These are phyloP conservation scores for Corythornis madagascariensis DNA, from an alignment of 2,113 vertebrate species.

Conservation along the genomic window DNA sequence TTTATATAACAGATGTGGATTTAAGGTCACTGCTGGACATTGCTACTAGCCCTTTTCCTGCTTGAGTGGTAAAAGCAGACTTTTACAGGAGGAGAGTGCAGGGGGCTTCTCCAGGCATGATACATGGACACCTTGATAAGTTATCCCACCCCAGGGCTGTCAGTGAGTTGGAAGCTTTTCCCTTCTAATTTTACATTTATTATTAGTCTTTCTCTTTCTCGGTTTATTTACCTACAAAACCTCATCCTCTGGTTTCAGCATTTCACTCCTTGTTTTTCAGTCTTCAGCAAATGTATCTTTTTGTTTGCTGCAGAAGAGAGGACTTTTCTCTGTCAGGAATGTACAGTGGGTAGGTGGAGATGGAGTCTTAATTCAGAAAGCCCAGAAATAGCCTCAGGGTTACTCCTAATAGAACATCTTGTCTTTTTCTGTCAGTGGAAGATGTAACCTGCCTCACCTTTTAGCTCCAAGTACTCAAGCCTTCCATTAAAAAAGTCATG, in stretches of 20 bases:
- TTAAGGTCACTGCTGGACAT: neutral
- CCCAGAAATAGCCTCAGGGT: neutral
- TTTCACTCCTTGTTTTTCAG: neutral
- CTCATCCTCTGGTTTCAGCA: neutral
- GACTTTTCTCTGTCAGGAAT: neutral
- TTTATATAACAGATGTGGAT: neutral
- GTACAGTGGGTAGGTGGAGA: neutral
- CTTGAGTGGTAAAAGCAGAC: neutral
- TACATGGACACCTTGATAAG: neutral
- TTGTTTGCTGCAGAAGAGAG: neutral
- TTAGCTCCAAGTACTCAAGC: neutral
- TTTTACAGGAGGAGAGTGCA: neutral
- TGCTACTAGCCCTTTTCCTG: neutral
- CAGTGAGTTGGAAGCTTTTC: neutral
- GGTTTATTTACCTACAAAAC: neutral
- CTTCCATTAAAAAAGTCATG: neutral
- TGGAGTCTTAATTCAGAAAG: neutral
- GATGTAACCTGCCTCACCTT: neutral
- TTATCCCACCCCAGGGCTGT: neutral
- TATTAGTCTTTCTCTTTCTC: neutral
- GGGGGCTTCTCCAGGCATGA: neutral
- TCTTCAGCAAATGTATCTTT: neutral
- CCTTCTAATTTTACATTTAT: neutral
- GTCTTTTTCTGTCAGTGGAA: neutral
- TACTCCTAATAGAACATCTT: neutral